Evolutionary conservation across 2,797 vertebrate genomes (phyloP), one percentile per base, ranked within the genome.

Genomic region (Eidolon dupreanum): DNA sequence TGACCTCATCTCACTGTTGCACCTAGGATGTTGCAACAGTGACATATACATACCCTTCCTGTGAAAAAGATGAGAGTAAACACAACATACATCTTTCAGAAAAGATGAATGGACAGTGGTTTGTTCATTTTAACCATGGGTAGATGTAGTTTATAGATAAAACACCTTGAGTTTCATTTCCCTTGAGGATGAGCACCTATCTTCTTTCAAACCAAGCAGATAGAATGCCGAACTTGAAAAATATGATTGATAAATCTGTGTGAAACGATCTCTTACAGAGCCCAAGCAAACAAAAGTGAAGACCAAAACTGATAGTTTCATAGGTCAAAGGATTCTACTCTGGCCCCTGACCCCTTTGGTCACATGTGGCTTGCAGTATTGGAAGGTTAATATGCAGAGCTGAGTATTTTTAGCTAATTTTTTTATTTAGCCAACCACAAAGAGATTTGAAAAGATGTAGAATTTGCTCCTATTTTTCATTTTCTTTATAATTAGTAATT

Each of bases 1-100:
- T 98, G 99, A 99, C 99, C 99, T 99, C 98, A 99, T 98, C 97
- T 99, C 98, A 98, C 98, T 98, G 93, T 97, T 98, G 97, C 98
- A 99, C 99, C 99, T 99, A 98, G 92, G 97, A 98, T 98, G 98
- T 98, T 96, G 97, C 98, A 98, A 96, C 98, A 97, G 98, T 98
- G 98, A 98, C 97, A 98, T 97, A 92, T 95, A 97, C 95, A 96
- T 96, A 97, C 93, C 94, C 82, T 97, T 97, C 96, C 86, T 13
- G 0, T 92, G 88, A 96, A 98, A 96, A 97, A 98, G 98, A 97
- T 97, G 97, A 93, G 94, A 97, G 96, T 87, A 95, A 97, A 79
- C 68, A 95, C 93, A 96, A 33, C 87, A 38, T 82, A 61, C 31
- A 84, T 98, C 97, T 97, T 97, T 98, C 94, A 97, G 79, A 95